These are phyloP conservation scores for Nezara viridula DNA, from an alignment of 2,888 invertebrate genomes.

Conservation along the genomic window DNA sequence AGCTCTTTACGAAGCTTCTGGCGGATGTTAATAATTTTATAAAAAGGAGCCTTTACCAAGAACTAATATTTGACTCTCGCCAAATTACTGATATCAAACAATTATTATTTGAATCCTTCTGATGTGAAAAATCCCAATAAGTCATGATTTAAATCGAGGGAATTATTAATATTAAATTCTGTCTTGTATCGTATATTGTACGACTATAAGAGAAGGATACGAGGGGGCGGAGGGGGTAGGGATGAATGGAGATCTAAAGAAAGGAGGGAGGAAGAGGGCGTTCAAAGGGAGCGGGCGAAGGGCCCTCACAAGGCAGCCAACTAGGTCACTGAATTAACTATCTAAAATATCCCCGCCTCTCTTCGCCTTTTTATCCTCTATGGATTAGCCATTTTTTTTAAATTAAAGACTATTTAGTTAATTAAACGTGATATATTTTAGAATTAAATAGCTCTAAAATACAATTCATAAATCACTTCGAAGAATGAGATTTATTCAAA, in stretches of 20 bases:
- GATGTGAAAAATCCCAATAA: too few relatives aligned
- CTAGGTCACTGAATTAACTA: slow-evolving; percentile 33
- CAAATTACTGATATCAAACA: too few relatives aligned
- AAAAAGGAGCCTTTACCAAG: too few relatives aligned
- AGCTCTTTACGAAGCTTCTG: too few relatives aligned
- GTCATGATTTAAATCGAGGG: too few relatives aligned
- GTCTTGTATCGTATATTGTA: neutral
- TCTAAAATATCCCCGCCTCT: neutral
- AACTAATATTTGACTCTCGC: too few relatives aligned
- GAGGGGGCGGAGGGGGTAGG: neutral
- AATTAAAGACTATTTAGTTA: neutral
- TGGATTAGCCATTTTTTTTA: neutral
- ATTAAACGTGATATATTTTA: neutral
- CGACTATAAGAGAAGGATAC: neutral
- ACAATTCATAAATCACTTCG: too few relatives aligned
- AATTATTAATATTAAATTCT: neutral
- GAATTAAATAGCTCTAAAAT: neutral
- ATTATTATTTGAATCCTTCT: too few relatives aligned
- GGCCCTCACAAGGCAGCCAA: slow-evolving; percentile 33
- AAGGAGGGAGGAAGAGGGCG: slow-evolving; percentile 15
- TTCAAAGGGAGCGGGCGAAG: slow-evolving; percentile 4
- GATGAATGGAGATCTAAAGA: slow-evolving; percentile 35
- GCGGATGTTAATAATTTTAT: too few relatives aligned
- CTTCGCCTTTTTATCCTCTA: neutral
- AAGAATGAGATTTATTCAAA: too few relatives aligned